Base-by-base conservation (phyloP, 2,888 invertebrate genomes). In the Sylvicola cinctus region DNA sequence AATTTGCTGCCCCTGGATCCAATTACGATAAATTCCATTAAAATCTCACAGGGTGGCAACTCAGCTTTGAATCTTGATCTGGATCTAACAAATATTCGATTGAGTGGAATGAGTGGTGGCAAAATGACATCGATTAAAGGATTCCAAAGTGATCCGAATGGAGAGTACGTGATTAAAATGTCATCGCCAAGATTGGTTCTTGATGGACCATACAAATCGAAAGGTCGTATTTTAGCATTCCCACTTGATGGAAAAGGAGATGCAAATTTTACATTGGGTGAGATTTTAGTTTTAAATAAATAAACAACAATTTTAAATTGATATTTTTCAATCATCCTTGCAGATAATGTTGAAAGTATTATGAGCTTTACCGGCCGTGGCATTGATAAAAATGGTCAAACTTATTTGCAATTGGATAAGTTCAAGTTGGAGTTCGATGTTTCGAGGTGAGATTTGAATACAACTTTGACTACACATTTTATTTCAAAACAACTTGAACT, bases 141-240 rank as follows among this genome's bases (percentile, higher is more conserved):
- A 2, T 49, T 53, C 28, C 40, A 46, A 10, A 31, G 29, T 14
- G 36, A 43, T 38, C 36, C 36, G 3, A 26, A n/a, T 5, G 35
- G 25, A 29, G 40, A 42, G 2, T 43, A 48, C 20, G 42, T 42
- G 11, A 12, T 55, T 2, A 35, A 45, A 1, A 36, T 41, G 16
- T 23, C 36, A 2, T 34, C 47, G 1, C 52, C 54, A 2, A 41
- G 45, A 39, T 28, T 54, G 1, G 16, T 23, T 0, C 29, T 55
- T 1, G 40, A 38, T 30, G 56, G 55, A 3, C 48, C 49, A 0
- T 57, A 57, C 26, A 37, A 32, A 11, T 36, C 51, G 1, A 43
- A 32, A 4, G 39, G 39, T 14, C 36, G 33, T 16, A 33, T 34
- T 16, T 27, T 39, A 12, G 31, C 36, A 23, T 30, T 39, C 3